phyloP scores from a whole-genome alignment of 2,797 vertebrate genomes.

The Bradypodion pumilum region DNA sequence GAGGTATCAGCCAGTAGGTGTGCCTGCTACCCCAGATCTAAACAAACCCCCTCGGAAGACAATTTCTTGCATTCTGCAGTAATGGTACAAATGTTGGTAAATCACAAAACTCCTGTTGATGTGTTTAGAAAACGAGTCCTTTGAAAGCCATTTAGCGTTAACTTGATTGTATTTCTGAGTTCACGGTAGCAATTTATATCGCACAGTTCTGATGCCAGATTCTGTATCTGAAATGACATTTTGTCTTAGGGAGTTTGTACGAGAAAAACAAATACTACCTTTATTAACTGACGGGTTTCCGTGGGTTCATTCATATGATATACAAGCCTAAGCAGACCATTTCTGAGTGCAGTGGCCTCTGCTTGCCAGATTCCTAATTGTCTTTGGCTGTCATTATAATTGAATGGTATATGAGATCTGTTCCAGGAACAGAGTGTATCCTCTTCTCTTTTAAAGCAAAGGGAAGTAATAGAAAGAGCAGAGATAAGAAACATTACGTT shows the following conservation, averaged over 20 bases:
- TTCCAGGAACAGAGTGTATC: background rate
- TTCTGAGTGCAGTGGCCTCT: background rate
- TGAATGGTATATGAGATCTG: background rate
- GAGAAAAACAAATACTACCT: background rate
- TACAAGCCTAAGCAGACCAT: background rate
- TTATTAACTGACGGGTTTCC: background rate
- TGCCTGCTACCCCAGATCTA: background rate
- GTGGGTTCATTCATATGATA: background rate
- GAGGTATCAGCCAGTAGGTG: background rate
- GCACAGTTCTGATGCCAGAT: background rate
- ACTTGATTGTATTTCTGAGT: too few relatives aligned
- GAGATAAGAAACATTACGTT: background rate
- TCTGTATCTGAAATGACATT: background rate
- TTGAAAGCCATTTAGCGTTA: background rate
- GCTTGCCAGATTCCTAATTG: background rate
- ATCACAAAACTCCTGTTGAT: background rate
- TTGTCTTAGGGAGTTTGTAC: background rate
- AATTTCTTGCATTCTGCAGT: background rate
- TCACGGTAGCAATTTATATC: background rate
- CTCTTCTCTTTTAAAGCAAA: background rate
- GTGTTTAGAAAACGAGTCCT: background rate
- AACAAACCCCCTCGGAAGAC: background rate
- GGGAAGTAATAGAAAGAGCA: background rate
- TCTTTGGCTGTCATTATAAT: background rate
- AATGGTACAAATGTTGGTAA: background rate